Base-by-base conservation (phyloP, 2,113 vertebrate species). In the Microtus pennsylvanicus region DNA sequence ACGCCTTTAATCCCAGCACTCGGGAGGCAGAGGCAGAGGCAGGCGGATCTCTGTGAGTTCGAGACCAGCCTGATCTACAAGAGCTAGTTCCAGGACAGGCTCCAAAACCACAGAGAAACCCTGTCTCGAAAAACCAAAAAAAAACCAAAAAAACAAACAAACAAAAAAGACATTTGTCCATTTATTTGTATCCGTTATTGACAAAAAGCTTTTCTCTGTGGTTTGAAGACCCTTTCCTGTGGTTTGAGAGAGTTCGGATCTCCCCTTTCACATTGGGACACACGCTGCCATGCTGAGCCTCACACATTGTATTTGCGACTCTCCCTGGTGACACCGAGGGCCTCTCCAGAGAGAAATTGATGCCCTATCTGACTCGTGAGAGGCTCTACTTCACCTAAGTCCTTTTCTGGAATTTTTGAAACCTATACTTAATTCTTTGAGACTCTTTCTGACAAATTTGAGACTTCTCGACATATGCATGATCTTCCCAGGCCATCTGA, bases 191-290 rank as follows among this genome's bases (percentile, higher is more conserved):
- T 67, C 33, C 63, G 3, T 91, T 88, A 30, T 72, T 75, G 76
- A 81, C 72, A 86, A 89, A 91, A 91, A 69, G 30, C 11, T 94
- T 87, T 95, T 88, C 28, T 35, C 91, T 58, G 72, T 10, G n/a
- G 38, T 50, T 72, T 80, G 28, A 30, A 93, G 94, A 50, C 69
- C 30, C 35, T 82, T 95, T 90, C 35, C 47, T 78, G 61, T 87
- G 22, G 28, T 67, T 78, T 89, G 42, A 95, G 63, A 95, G 63
- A 87, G 63, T 87, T 58, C 6, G 26, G 21, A 38, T 24, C 21
- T n/a, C 33, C 30, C 28, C 16, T 85, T 38, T 82, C 38, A 52
- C 78, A 89, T 89, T 94, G 72, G 91, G 69, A 83, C 38, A 93
- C 69, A 92, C 93, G 45, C 55, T 67, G 13, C 45, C 61, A 74